Conservation (phyloP, 2,888 invertebrate genomes). For the Orthosia incerta region DNA sequence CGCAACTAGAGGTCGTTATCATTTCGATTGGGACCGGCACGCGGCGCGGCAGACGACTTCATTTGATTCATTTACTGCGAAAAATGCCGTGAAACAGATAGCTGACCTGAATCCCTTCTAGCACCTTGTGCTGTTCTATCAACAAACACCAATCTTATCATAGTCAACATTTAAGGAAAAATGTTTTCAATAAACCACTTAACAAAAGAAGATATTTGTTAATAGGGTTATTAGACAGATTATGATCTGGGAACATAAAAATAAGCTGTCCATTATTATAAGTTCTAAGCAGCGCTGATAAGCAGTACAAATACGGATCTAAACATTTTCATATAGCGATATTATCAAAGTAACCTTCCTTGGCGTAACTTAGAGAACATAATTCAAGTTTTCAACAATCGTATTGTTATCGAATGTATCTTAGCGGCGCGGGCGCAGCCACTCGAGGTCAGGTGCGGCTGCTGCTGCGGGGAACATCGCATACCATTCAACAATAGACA, state of each 20-base stretch:
- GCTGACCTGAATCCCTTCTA: slow-evolving; percentile 18
- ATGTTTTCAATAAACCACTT: slow-evolving; percentile 38
- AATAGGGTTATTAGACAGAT: slow-evolving; percentile 64
- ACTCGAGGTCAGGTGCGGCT: slow-evolving; percentile 53
- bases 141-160: slow-evolving; percentile 14
- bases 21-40: slow-evolving; percentile 46
- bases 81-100: slow-evolving; percentile 11
- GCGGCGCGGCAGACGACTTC: slow-evolving; percentile 26
- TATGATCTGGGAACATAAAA: slow-evolving; percentile 70
- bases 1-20: slow-evolving; percentile 52
- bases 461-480: slow-evolving; percentile 50
- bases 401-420: slow-evolving; percentile 80
- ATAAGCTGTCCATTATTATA: slow-evolving; percentile 68
- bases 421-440: slow-evolving; percentile 51
- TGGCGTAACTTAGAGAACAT: slow-evolving; percentile 75
- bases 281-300: slow-evolving; percentile 67
- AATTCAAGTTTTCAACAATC: slow-evolving; percentile 84
- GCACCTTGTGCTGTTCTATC: slow-evolving; percentile 14
- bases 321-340: slow-evolving; percentile 77
- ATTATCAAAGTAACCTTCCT: slow-evolving; percentile 78
- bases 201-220: slow-evolving; percentile 65
- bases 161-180: slow-evolving; percentile 26
- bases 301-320: slow-evolving; percentile 72
- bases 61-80: slow-evolving; percentile 23
- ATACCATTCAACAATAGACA: slow-evolving; percentile 71